These are phyloP conservation scores for Syncerus caffer DNA, from an alignment of 2,797 vertebrate species.

Conservation along the genomic window DNA sequence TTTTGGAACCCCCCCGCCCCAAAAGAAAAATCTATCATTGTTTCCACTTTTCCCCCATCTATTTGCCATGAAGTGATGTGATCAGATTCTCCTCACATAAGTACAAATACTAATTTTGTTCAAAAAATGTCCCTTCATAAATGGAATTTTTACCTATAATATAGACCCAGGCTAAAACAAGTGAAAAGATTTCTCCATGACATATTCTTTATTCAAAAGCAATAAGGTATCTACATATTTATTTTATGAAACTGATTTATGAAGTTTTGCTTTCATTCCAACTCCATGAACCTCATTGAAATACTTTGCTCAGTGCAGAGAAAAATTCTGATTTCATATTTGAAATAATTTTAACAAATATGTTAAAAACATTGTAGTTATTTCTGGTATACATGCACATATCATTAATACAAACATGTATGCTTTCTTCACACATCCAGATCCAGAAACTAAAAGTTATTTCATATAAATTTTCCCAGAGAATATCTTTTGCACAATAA, in stretches of 20 bases:
- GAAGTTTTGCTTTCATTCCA: constrained; percentile 40
- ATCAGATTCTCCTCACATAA: not conserved
- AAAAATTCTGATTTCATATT: constrained; percentile 65
- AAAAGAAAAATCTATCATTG: too few relatives aligned
- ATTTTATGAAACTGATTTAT: constrained; percentile 41
- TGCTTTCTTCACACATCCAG: not conserved
- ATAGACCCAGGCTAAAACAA: not conserved
- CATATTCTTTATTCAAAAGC: constrained; percentile 37
- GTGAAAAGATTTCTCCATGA: constrained; percentile 2
- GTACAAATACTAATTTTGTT: constrained; percentile 53
- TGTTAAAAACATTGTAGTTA: constrained; percentile 65
- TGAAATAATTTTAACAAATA: constrained; percentile 66
- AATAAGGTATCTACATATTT: not conserved
- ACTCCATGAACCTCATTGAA: constrained; percentile 12
- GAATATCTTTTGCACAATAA: not conserved
- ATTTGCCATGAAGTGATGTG: too few relatives aligned
- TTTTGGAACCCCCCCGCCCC: too few relatives aligned
- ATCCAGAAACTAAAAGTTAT: not conserved
- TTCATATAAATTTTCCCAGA: constrained; percentile 28
- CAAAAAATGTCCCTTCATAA: constrained; percentile 32
- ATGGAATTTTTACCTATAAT: not conserved
- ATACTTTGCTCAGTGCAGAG: constrained; percentile 20
- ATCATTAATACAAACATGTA: not conserved
- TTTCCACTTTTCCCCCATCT: too few relatives aligned
- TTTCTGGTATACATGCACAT: not conserved